phyloP scores from a whole-genome alignment of 2,888 invertebrate species.

The Nysson spinosus region DNA sequence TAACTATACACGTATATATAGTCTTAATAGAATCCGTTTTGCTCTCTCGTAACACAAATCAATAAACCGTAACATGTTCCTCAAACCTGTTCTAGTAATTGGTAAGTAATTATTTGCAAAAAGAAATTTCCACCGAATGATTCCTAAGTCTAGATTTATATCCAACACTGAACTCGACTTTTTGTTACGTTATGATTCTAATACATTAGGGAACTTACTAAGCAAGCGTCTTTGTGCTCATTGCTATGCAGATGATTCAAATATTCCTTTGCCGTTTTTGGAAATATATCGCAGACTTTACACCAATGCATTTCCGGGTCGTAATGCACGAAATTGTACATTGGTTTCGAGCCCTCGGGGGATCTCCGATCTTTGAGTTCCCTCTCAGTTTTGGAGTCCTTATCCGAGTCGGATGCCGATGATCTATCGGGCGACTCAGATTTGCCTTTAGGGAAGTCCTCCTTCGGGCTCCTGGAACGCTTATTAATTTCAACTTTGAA shows the following conservation, averaged over 20 bases:
- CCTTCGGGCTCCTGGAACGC: slow-evolving; percentile 71
- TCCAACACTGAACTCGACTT: slow-evolving; percentile 25
- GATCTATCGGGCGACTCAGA: slow-evolving; percentile 66
- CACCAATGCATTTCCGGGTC: slow-evolving; percentile 96
- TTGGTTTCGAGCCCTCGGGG: slow-evolving; percentile 74
- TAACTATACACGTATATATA: slow-evolving; percentile 35
- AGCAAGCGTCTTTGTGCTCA: slow-evolving; percentile 83
- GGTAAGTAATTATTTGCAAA: slow-evolving; percentile 40
- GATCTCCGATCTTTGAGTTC: slow-evolving; percentile 60
- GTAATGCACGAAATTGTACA: slow-evolving; percentile 89
- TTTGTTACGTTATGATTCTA: slow-evolving; percentile 28
- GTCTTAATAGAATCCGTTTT: slow-evolving; percentile 48
- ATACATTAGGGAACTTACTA: slow-evolving; percentile 66
- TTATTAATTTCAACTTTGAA: slow-evolving; percentile 70
- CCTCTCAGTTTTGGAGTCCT: slow-evolving; percentile 66
- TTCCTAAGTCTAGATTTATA: slow-evolving; percentile 32
- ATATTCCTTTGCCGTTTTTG: slow-evolving; percentile 91
- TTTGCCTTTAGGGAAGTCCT: slow-evolving; percentile 71
- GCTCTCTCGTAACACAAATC: slow-evolving; percentile 46
- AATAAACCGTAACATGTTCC: slow-evolving; percentile 42
- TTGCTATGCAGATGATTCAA: slow-evolving; percentile 89
- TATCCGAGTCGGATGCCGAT: slow-evolving; percentile 67
- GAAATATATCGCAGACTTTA: slow-evolving; percentile 90
- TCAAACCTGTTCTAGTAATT: slow-evolving; percentile 49
- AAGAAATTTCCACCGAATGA: slow-evolving; percentile 17